phyloP scores from a whole-genome alignment of 1,140 invertebrate genomes.

The Nylanderia fulva region DNA sequence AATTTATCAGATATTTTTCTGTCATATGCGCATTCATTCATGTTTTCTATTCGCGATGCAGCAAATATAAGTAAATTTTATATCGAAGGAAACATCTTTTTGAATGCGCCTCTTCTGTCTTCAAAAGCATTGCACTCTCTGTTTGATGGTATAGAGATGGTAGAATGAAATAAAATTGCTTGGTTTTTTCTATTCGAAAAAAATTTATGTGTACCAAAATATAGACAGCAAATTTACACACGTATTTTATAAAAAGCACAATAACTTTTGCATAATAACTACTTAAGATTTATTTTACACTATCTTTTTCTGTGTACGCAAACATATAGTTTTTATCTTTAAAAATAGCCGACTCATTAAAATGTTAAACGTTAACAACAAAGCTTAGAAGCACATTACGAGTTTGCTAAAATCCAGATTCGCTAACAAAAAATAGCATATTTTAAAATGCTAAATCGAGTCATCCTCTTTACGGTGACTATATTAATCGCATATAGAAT shows the following conservation, averaged over 20 bases:
- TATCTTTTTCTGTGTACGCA: not conserved
- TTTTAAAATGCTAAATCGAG: conserved; percentile 25
- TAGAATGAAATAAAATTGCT: not conserved
- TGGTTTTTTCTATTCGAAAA: not conserved
- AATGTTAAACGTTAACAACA: conserved; percentile 52
- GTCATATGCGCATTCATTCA: not conserved
- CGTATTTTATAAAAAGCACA: not conserved
- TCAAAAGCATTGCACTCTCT: not conserved
- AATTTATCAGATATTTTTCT: conserved; percentile 12
- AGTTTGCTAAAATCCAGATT: not conserved
- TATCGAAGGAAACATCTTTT: conserved; percentile 2
- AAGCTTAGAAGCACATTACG: not conserved
- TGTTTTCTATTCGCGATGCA: not conserved
- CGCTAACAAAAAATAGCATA: not conserved
- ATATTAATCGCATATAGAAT: conserved; percentile 1
- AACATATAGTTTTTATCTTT: not conserved
- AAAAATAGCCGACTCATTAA: conserved; percentile 17
- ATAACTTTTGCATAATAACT: not conserved
- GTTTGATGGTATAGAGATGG: not conserved
- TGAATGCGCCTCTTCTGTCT: not conserved
- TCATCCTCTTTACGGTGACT: not conserved
- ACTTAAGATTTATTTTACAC: conserved; percentile 8
- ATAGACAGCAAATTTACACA: not conserved
- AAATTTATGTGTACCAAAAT: not conserved
- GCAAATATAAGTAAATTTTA: not conserved